Evolutionary conservation across 2,888 invertebrate genomes (phyloP).

Genomic region (Drosophila paramelanica): DNA sequence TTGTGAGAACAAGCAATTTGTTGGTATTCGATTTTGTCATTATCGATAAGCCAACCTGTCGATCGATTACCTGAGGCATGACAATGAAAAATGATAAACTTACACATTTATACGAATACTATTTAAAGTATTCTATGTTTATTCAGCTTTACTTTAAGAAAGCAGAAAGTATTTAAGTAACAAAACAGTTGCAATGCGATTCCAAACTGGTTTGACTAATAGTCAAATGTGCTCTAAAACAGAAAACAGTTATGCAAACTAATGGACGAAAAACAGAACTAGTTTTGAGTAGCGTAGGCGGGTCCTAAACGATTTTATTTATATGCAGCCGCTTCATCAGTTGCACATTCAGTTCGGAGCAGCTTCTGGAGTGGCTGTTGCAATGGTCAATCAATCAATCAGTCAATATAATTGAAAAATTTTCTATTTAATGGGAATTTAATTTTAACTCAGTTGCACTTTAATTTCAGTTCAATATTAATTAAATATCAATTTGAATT

Average conservation of each 20-base stretch:
- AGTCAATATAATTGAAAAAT: background rate
- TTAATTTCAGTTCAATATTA: background rate
- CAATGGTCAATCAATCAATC: background rate
- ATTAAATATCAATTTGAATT: background rate
- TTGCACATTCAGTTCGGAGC: background rate
- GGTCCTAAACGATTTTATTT: conserved; percentile 2
- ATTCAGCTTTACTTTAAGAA: too few relatives aligned
- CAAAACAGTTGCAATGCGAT: conserved; percentile 4
- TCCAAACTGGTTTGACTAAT: conserved; percentile 16
- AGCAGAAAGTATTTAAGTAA: background rate
- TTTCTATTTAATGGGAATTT: background rate
- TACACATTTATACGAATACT: too few relatives aligned
- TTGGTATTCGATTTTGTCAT: background rate
- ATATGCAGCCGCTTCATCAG: background rate
- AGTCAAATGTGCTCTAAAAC: conserved; percentile 13
- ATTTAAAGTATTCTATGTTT: background rate
- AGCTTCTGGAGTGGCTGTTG: background rate
- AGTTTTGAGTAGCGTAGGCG: conserved; percentile 20
- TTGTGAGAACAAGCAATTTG: too few relatives aligned
- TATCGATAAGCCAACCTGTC: background rate
- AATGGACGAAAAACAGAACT: conserved; percentile 13
- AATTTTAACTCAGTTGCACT: background rate
- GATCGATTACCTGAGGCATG: background rate
- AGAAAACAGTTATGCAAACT: conserved; percentile 35
- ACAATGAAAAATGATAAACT: background rate